Evolutionary conservation across 2,888 invertebrate genomes (phyloP), one percentile per base, ranked within the genome.

Genomic region (Monoplex corrugatus): DNA sequence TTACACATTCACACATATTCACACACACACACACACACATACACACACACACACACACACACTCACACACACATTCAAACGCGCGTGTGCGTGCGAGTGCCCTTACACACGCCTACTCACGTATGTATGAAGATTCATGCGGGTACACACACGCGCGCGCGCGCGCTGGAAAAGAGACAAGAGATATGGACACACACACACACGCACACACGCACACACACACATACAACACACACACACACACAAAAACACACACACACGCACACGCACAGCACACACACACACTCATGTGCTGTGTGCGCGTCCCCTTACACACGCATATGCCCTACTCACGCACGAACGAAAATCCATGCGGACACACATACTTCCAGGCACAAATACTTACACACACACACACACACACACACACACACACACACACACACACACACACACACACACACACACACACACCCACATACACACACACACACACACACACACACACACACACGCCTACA

Each of bases 331-430:
- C n/a, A n/a, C n/a, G n/a, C n/a, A n/a, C n/a, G n/a, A n/a, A n/a
- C 50, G 19, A 10, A n/a, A n/a, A n/a, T n/a, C n/a, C n/a, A n/a
- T n/a, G n/a, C n/a, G n/a, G n/a, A 10, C 57, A 57, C 57, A 57
- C 2, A 57, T 23, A 2, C 2, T n/a, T 32, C 23, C 72, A 28
- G 10, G 2, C n/a, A 72, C 32, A 32, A 32, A 2, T 1, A 6
- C 1, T 3, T 3, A 68, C 68, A 40, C 86, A 0, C 72, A 23
- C 68, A 35, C 35, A 40, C 72, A 43, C 63, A 63, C 86, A 86
- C 84, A 44, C 50, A 45, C 45, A 86, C 86, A 1, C 44, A 86
- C 72, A 75, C 86, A 72, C 72, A 43, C 72, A 86, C 72, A 86
- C 72, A 68, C 72, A 72, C 86, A 72, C 0, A 6, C 86, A 40